A percentile compares a stretch with the other conserved stretches of the same genome.
These are phyloP conservation scores for Sinocyclocheilus grahami DNA, from an alignment of 2,113 vertebrate genomes.

Conservation along the genomic window DNA sequence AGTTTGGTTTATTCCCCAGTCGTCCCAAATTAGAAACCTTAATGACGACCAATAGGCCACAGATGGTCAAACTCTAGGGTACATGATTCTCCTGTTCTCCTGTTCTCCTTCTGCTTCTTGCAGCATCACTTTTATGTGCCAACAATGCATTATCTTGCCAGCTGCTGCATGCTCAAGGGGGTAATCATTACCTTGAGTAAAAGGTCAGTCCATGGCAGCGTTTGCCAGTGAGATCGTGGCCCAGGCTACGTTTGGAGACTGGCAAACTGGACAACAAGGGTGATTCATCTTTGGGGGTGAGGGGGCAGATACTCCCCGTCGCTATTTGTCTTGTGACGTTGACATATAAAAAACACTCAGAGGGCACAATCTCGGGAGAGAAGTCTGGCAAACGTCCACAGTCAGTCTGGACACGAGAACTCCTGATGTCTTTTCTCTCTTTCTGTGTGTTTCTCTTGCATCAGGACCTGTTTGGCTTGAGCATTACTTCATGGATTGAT, in stretches of 20 bases:
- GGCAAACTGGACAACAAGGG: slow-evolving; percentile 67
- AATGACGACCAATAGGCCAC: slow-evolving; percentile 80
- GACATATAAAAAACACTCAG: slow-evolving; percentile 65
- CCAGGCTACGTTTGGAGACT: slow-evolving; percentile 47
- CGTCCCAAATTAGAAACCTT: slow-evolving; percentile 81
- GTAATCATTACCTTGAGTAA: slow-evolving; percentile 70
- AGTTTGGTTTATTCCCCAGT: slow-evolving; percentile 80
- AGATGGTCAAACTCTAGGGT: slow-evolving; percentile 81
- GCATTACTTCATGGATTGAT: slow-evolving; percentile 5
- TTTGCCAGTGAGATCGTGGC: slow-evolving; percentile 58
- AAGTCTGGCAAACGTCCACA: slow-evolving; percentile 44
- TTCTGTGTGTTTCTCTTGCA: slow-evolving; percentile 10
- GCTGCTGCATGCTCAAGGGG: slow-evolving; percentile 72
- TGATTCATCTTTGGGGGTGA: slow-evolving; percentile 70
- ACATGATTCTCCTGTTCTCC: slow-evolving; percentile 69
- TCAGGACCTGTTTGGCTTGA: slow-evolving; percentile 1
- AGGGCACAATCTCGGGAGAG: slow-evolving; percentile 56
- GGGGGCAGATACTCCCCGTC: slow-evolving; percentile 65
- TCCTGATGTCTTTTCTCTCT: slow-evolving; percentile 3
- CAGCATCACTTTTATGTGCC: slow-evolving; percentile 66
- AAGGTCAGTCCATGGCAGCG: slow-evolving; percentile 75
- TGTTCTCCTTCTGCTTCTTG: slow-evolving; percentile 70
- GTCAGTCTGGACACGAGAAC: slow-evolving; percentile 20
- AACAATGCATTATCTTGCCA: slow-evolving; percentile 69
- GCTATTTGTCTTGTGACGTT: slow-evolving; percentile 72